Percentiles rank a stretch among this genome's conserved stretches.
phyloP scores from a whole-genome alignment of 53 echinoderm and acorn worm species.

The Paracentrotus lividus region DNA sequence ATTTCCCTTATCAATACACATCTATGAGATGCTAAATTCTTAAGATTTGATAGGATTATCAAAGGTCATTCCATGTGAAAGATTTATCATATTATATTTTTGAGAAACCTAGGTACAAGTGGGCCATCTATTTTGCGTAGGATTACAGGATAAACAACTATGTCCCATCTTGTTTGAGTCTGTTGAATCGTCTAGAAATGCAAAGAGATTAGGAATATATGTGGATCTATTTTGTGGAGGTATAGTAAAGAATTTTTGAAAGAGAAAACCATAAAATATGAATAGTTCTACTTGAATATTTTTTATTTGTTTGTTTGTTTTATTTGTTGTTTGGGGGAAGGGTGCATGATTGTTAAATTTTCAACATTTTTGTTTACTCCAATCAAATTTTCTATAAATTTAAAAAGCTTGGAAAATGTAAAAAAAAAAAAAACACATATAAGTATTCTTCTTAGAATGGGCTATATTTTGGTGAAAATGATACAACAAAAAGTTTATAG shows the following conservation, averaged over 20 bases:
- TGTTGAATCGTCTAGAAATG: neutral
- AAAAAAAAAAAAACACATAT: no score
- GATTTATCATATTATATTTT: conserved; percentile 23
- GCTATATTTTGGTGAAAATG: no score
- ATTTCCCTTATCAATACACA: neutral
- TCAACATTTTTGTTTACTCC: no score
- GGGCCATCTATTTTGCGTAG: conserved; percentile 20
- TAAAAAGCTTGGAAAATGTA: no score
- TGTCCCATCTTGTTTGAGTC: neutral
- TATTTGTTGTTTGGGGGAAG: neutral
- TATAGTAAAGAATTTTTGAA: neutral
- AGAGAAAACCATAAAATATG: neutral
- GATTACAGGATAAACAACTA: conserved; percentile 36
- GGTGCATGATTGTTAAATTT: no score
- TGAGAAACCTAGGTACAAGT: neutral
- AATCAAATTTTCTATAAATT: no score
- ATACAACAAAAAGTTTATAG: no score
- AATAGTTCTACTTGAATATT: no score
- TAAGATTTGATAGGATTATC: conserved; percentile 31
- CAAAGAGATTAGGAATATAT: neutral
- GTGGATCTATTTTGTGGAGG: neutral
- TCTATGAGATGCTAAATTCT: neutral
- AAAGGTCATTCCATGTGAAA: conserved; percentile 45
- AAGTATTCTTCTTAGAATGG: no score
- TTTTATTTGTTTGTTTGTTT: neutral